Evolutionary conservation across 2,888 invertebrate species (phyloP).

Genomic region (Panopea generosa): DNA sequence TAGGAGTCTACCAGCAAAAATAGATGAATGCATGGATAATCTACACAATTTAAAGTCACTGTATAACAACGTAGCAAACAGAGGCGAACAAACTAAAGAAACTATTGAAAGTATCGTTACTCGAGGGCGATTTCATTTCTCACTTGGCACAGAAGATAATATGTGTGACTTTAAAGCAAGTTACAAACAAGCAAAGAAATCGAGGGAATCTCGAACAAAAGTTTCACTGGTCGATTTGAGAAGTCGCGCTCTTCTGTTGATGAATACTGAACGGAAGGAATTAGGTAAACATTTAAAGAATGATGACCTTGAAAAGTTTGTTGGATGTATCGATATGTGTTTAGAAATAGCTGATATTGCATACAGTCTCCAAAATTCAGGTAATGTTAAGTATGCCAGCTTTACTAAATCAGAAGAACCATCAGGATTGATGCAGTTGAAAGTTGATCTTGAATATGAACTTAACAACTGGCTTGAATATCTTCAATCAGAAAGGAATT

Average conservation of each 20-base stretch:
- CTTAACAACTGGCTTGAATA: conserved; percentile 45
- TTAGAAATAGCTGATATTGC: conserved; percentile 39
- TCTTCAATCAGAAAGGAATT: conserved; percentile 32
- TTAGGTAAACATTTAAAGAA: too few relatives aligned
- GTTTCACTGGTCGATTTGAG: conserved; percentile 56
- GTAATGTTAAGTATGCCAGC: conserved; percentile 43
- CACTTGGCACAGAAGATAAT: conserved; percentile 19
- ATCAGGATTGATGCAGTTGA: conserved; percentile 12
- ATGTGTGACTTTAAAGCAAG: conserved; percentile 25
- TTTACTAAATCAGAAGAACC: conserved; percentile 8
- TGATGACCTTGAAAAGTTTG: conserved; percentile 31
- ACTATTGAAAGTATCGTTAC: conserved; percentile 59
- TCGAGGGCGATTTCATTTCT: conserved; percentile 54
- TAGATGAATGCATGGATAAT: conserved; percentile 61
- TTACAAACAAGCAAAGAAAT: neutral
- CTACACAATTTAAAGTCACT: conserved; percentile 65
- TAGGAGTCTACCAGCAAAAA: conserved; percentile 47
- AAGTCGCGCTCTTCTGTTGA: conserved; percentile 64
- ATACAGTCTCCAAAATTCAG: conserved; percentile 33
- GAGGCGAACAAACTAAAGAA: conserved; percentile 69
- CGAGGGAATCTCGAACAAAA: neutral
- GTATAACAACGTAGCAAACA: conserved; percentile 70
- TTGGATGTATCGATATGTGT: conserved; percentile 36
- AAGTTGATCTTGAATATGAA: conserved; percentile 14
- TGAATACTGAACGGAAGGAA: conserved; percentile 39